A percentile compares a stretch with the other conserved stretches of the same genome.
Conservation (phyloP, 2,888 invertebrate genomes). For the Pinctada fucata region DNA sequence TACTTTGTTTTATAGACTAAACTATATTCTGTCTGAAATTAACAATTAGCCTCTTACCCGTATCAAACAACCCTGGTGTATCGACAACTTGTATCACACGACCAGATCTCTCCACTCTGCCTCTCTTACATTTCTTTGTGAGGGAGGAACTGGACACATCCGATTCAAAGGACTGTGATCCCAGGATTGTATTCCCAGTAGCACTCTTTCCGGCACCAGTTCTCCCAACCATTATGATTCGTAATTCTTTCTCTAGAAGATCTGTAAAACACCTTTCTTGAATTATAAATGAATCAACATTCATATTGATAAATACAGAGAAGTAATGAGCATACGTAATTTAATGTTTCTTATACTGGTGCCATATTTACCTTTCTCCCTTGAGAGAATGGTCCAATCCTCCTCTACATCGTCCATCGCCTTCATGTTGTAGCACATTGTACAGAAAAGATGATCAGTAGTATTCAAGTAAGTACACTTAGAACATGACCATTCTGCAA, state of each 20-base stretch:
- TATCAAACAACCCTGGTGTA: slow-evolving; percentile 45
- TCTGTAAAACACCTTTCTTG: too few relatives aligned
- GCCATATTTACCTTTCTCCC: too few relatives aligned
- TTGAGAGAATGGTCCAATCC: not conserved
- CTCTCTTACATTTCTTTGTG: slow-evolving; percentile 33
- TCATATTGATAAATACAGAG: too few relatives aligned
- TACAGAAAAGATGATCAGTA: not conserved
- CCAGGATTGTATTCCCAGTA: slow-evolving; percentile 37
- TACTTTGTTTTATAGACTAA: too few relatives aligned
- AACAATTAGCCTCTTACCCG: slow-evolving; percentile 9
- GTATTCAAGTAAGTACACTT: not conserved
- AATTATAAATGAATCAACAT: too few relatives aligned
- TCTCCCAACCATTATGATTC: slow-evolving; percentile 40
- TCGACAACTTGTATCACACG: slow-evolving; percentile 35
- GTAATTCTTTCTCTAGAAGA: slow-evolving; percentile 14
- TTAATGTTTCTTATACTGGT: not conserved
- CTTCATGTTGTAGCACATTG: not conserved
- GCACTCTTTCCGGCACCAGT: slow-evolving; percentile 44
- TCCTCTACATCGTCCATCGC: not conserved
- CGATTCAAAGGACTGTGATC: slow-evolving; percentile 25
- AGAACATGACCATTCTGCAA: not conserved
- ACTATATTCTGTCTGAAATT: too few relatives aligned
- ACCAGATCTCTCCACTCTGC: slow-evolving; percentile 22
- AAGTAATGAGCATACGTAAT: too few relatives aligned
- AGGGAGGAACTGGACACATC: slow-evolving; percentile 30